phyloP scores from a whole-genome alignment of 1,140 invertebrate species.

The Bombus terrestris region DNA sequence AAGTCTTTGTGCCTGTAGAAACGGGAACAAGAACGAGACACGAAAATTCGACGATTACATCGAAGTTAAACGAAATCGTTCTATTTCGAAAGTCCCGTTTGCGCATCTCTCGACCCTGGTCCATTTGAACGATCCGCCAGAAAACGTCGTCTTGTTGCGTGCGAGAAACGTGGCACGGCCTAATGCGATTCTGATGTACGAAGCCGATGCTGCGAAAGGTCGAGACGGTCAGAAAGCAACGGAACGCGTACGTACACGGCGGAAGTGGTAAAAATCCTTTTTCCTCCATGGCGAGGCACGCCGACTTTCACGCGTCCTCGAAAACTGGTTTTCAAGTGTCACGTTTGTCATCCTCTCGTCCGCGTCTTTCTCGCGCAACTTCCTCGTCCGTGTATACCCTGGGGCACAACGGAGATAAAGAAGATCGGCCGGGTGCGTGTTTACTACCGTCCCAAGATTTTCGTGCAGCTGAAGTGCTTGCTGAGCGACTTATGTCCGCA shows the following conservation, averaged over 20 bases:
- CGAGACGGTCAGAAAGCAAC: not conserved
- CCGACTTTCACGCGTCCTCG: conserved; percentile 24
- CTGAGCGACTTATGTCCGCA: conserved; percentile 48
- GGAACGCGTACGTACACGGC: not conserved
- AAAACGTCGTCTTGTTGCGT: conserved; percentile 21
- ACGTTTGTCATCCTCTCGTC: conserved; percentile 56
- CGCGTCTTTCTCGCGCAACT: conserved; percentile 42
- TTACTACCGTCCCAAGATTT: conserved; percentile 59
- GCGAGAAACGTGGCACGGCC: not conserved
- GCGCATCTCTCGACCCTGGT: not conserved
- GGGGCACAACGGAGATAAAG: conserved; percentile 35
- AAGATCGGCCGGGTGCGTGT: conserved; percentile 40
- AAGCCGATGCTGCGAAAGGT: not conserved
- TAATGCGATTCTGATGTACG: conserved; percentile 47
- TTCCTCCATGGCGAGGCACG: conserved; percentile 11
- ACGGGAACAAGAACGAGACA: not conserved
- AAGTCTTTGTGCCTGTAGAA: not conserved
- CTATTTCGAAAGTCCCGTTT: not conserved
- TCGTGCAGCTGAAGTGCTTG: conserved; percentile 56
- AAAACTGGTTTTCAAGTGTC: conserved; percentile 54
- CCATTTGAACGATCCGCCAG: not conserved
- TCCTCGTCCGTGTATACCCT: not conserved
- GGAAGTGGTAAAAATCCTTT: conserved; percentile 26
- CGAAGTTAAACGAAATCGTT: not conserved
- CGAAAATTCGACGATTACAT: not conserved